Base-by-base conservation (phyloP, 2,113 vertebrate genomes). In the Fulmarus glacialis region DNA sequence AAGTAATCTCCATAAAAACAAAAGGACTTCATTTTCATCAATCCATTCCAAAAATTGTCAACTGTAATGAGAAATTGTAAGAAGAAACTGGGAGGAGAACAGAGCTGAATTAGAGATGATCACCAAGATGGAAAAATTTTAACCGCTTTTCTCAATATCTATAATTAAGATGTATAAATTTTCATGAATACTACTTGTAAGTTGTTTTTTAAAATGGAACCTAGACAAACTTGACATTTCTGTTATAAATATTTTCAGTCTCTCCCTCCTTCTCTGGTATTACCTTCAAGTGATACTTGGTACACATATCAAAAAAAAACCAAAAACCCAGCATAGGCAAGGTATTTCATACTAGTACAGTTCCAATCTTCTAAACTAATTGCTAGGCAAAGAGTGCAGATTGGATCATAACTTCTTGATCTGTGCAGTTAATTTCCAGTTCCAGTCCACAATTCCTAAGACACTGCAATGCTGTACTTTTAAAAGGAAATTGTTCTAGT, bases 231-330 rank as follows among this genome's bases (percentile, higher is more conserved):
- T 58, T 42, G 27, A 43, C 13, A 12, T 78, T 79, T 83, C 12
- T 47, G 6, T 42, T 26, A 36, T 5, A 79, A 81, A 34, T 85
- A 64, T 75, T 63, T 93, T 73, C 47, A 42, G 3, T 52, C 32
- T 84, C 43, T 42, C 6, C 12, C 9, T 82, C 18, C 10, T 82
- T n/a, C 30, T 79, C 18, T 73, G 11, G 4, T 34, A 59, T 22
- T 53, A 40, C 4, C 4, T 91, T 59, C 14, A 74, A 93, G 9
- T 12, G 32, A 30, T 53, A 80, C 12, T 63, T 47, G 21, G 8
- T 26, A 48, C 4, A 42, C 0, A 5, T 19, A 53, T 20, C 2
- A 1, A 5, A 55, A 67, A 30, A 32, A 2, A 24, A 5, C n/a
- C n/a, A n/a, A n/a, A n/a, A n/a, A n/a, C n/a, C n/a, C n/a, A 53